Evolutionary conservation across 2,888 invertebrate species (phyloP).

Genomic region (Agrochola circellaris): DNA sequence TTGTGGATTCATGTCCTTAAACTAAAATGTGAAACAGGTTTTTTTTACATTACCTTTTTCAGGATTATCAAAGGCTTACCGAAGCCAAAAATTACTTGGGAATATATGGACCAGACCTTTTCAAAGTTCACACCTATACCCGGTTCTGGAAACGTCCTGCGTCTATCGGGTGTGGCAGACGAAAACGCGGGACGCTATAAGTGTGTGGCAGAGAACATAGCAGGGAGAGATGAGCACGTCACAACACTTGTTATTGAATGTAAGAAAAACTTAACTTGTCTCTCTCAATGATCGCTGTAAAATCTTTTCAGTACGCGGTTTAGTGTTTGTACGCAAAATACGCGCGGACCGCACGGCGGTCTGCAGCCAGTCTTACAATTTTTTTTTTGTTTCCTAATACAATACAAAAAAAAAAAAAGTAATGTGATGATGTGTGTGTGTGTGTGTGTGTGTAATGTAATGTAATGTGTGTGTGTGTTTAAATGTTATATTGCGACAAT

Average conservation of each 20-base stretch:
- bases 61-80: conserved; percentile 12
- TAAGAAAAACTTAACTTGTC: conserved; percentile 15
- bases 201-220: conserved; percentile 38
- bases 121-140: neutral
- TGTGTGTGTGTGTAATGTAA: too few relatives aligned
- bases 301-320: neutral
- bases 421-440: too few relatives aligned
- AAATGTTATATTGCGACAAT: too few relatives aligned
- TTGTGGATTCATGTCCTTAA: neutral
- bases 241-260: conserved; percentile 49
- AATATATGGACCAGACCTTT: conserved; percentile 13
- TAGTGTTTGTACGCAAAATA: neutral
- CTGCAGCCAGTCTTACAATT: too few relatives aligned
- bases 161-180: neutral
- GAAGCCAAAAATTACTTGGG: conserved; percentile 15
- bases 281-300: neutral
- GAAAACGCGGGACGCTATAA: conserved; percentile 39
- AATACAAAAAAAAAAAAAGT: too few relatives aligned
- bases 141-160: neutral
- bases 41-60: conserved; percentile 2
- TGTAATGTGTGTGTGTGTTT: too few relatives aligned
- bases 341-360: too few relatives aligned
- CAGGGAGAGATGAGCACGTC: conserved; percentile 33
- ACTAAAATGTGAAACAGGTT: neutral
- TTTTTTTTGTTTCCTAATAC: too few relatives aligned